Evolutionary conservation across 2,113 vertebrate species (phyloP).

Genomic region (Daphoenositta chrysoptera): DNA sequence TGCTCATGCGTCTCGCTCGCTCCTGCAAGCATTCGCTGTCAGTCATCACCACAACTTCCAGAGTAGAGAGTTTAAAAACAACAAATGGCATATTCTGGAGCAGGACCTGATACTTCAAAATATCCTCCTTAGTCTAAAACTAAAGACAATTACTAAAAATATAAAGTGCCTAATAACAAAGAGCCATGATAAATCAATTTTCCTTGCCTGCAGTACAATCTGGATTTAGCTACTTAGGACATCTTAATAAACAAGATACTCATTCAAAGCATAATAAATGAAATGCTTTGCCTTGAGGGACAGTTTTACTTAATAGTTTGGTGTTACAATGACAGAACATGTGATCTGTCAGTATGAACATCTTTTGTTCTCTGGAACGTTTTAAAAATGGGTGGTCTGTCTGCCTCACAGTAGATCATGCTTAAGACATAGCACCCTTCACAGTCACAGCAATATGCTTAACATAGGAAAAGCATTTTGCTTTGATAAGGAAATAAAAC

Average conservation of each 20-base stretch:
- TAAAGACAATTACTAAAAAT: slow-evolving; percentile 12
- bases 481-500: not conserved
- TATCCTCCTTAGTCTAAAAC: slow-evolving; percentile 25
- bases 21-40: not conserved
- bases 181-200: slow-evolving; percentile 59
- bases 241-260: slow-evolving; percentile 73
- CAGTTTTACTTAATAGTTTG: slow-evolving; percentile 65
- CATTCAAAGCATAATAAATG: slow-evolving; percentile 74
- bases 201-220: slow-evolving; percentile 49
- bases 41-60: not conserved
- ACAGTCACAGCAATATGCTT: not conserved
- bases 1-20: not conserved
- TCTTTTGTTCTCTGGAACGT: slow-evolving; percentile 51
- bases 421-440: not conserved
- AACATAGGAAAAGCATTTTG: not conserved
- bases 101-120: not conserved
- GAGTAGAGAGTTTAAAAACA: not conserved
- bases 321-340: slow-evolving; percentile 47
- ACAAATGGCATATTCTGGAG: not conserved
- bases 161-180: not conserved
- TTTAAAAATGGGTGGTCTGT: not conserved
- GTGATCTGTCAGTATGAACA: slow-evolving; percentile 28
- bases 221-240: slow-evolving; percentile 62
- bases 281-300: slow-evolving; percentile 74
- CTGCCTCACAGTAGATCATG: not conserved